These are phyloP conservation scores for Eospalax fontanierii DNA, from an alignment of 2,797 vertebrate genomes.

Conservation along the genomic window DNA sequence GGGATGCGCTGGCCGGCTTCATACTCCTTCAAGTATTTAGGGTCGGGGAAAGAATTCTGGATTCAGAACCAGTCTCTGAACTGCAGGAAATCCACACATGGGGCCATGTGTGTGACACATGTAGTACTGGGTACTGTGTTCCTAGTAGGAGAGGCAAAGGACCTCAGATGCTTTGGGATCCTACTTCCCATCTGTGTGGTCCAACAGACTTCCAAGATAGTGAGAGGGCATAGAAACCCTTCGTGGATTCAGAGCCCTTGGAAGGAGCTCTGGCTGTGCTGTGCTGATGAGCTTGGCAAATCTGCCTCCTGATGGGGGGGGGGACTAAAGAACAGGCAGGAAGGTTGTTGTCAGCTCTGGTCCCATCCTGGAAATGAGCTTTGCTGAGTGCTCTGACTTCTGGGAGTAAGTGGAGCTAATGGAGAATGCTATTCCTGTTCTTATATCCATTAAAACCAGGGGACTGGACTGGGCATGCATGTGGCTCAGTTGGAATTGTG, in stretches of 20 bases:
- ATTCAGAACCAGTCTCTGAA: background rate
- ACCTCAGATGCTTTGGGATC: background rate
- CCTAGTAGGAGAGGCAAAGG: background rate
- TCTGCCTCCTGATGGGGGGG: background rate
- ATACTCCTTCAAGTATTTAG: background rate
- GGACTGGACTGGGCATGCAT: background rate
- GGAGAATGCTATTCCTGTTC: background rate
- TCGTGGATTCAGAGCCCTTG: background rate
- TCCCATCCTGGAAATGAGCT: background rate
- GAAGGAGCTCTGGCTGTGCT: background rate
- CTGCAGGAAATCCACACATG: background rate
- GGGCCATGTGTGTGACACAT: no score
- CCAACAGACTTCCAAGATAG: background rate
- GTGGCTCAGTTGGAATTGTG: background rate
- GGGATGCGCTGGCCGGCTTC: background rate
- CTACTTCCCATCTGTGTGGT: background rate
- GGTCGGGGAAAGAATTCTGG: background rate
- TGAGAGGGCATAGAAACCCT: background rate
- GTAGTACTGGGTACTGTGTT: no score
- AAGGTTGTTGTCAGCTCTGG: accelerated
- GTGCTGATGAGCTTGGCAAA: background rate
- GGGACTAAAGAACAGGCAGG: background rate
- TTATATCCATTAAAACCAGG: background rate
- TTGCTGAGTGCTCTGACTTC: background rate
- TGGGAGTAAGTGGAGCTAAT: background rate